Evolutionary conservation across 2,113 vertebrate species (phyloP).

Genomic region (Morone chrysops): DNA sequence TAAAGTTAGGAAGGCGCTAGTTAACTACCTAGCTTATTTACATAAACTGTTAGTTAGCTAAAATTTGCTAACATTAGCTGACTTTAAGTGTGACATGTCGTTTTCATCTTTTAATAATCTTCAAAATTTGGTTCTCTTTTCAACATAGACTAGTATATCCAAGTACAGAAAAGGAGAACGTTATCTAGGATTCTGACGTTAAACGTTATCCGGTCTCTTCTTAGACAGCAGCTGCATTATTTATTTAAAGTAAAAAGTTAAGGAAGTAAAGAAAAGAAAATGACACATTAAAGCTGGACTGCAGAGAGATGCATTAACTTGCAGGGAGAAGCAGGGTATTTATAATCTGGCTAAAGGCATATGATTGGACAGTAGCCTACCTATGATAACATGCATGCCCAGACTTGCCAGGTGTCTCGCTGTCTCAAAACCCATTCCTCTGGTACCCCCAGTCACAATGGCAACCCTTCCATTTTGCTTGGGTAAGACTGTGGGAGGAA

Average conservation of each 20-base stretch:
- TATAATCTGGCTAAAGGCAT: not conserved
- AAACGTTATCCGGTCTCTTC: not conserved
- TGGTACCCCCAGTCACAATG: constrained; percentile 92
- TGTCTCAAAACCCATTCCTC: constrained; percentile 92
- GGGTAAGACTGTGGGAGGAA: constrained; percentile 84
- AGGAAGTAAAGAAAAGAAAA: not conserved
- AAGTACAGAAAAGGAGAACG: no score
- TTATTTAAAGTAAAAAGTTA: not conserved
- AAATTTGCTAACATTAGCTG: no score
- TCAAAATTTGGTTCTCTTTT: no score
- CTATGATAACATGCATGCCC: constrained; percentile 94
- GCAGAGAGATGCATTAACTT: not conserved
- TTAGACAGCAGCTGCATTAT: not conserved
- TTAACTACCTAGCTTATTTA: no score
- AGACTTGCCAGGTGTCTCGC: constrained; percentile 88
- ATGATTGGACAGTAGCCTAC: constrained; percentile 77
- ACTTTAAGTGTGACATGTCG: no score
- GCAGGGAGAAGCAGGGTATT: not conserved
- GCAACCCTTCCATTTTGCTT: constrained; percentile 90
- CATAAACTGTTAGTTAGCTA: no score
- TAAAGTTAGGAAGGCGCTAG: no score
- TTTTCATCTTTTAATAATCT: no score
- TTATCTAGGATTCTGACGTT: no score
- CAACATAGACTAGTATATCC: no score
- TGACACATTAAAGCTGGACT: not conserved